phyloP scores from a whole-genome alignment of 2,113 vertebrate genomes.

The Maylandia zebra region DNA sequence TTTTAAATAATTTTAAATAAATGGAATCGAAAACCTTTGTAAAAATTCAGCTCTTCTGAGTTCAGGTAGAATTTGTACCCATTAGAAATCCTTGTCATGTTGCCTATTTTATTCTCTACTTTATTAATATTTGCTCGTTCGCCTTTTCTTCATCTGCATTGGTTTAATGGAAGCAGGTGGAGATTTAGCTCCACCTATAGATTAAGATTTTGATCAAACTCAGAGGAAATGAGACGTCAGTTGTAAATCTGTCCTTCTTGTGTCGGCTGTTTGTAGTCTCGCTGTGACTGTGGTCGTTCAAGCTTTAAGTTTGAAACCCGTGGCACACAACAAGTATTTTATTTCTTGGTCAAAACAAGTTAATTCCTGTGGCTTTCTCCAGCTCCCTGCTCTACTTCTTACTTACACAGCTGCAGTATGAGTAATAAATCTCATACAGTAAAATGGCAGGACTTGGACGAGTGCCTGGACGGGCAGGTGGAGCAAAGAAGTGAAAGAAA shows the following conservation, averaged over 20 bases:
- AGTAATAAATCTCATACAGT: not conserved
- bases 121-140: fast-evolving
- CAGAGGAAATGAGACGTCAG: not conserved
- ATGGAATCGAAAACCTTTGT: fast-evolving
- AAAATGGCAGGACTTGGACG: not conserved
- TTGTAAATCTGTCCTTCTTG: not conserved
- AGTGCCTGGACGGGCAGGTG: not conserved
- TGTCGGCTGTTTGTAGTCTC: not conserved
- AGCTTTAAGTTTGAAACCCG: not conserved
- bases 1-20: not conserved
- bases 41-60: not conserved
- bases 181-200: not conserved
- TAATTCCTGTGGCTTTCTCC: not conserved
- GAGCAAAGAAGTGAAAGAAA: not conserved
- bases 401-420: not conserved
- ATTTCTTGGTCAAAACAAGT: not conserved
- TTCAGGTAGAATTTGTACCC: not conserved
- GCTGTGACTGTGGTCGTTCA: fast-evolving
- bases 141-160: not conserved
- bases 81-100: not conserved
- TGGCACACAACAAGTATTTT: not conserved
- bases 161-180: not conserved
- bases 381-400: not conserved
- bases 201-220: not conserved
- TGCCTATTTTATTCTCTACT: not conserved